A percentile compares a stretch with the other conserved stretches of the same genome.
phyloP scores from a whole-genome alignment of 2,888 invertebrate genomes.

The Dastarcus helophoroides region DNA sequence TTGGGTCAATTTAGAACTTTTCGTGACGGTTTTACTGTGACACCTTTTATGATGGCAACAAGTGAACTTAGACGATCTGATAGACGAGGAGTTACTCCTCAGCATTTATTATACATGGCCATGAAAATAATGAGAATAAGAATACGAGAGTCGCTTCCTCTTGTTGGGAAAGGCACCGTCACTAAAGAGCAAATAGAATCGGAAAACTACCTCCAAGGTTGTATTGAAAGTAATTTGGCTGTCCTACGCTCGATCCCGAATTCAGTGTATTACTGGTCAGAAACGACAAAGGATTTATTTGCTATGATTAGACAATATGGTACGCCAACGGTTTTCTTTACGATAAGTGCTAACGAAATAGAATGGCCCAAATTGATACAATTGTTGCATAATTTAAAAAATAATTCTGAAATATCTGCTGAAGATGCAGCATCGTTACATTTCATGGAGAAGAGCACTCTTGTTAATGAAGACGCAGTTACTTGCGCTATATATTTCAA shows the following conservation, averaged over 20 bases:
- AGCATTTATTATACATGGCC: slow-evolving; percentile 25
- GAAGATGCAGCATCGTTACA: slow-evolving; percentile 8
- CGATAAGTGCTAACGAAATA: slow-evolving; percentile 33
- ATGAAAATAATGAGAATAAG: slow-evolving; percentile 20
- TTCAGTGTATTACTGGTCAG: slow-evolving; percentile 29
- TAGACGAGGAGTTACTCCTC: slow-evolving; percentile 23
- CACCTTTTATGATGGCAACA: slow-evolving; percentile 2
- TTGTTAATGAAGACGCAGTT: slow-evolving; percentile 26
- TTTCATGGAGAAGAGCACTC: slow-evolving; percentile 18
- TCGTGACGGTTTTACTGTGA: slow-evolving; percentile 12
- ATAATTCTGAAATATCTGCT: slow-evolving; percentile 9
- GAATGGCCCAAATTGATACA: slow-evolving; percentile 27
- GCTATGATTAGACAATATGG: slow-evolving; percentile 32
- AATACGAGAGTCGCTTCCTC: slow-evolving; percentile 11
- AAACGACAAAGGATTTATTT: slow-evolving; percentile 30
- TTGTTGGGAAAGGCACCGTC: slow-evolving; percentile 22
- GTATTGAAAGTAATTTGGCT: slow-evolving; percentile 27
- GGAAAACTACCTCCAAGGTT: slow-evolving; percentile 24
- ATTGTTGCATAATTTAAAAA: slow-evolving; percentile 24
- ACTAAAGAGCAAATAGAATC: slow-evolving; percentile 24
- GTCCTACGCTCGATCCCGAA: slow-evolving; percentile 30
- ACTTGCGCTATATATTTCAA: slow-evolving; percentile 25
- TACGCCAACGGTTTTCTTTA: slow-evolving; percentile 28
- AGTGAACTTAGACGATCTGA: slow-evolving; percentile 22
- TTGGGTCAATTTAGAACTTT: slow-evolving; percentile 26